phyloP scores from a whole-genome alignment of 2,888 invertebrate genomes.

The Zygaena filipendulae region DNA sequence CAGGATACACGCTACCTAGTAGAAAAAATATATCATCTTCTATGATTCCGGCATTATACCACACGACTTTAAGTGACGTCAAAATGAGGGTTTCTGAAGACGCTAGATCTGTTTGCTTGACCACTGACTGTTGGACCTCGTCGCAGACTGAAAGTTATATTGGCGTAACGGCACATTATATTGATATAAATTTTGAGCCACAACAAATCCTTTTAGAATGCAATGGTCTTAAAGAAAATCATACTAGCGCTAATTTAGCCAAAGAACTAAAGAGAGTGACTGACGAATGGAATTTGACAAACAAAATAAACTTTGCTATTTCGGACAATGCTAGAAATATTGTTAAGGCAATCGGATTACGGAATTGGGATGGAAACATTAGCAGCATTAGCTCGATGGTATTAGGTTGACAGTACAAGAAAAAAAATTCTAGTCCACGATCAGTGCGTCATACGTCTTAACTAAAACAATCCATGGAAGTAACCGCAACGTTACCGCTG shows the following conservation, averaged over 20 bases:
- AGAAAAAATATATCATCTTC: slow-evolving; percentile 13
- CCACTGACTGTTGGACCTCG: slow-evolving; percentile 4
- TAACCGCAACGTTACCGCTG: too few species aligned
- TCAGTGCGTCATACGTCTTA: too few species aligned
- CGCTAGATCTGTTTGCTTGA: slow-evolving; percentile 1
- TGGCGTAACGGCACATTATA: slow-evolving; percentile 2
- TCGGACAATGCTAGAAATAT: too few species aligned
- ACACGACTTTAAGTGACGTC: not conserved
- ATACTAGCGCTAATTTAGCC: slow-evolving; percentile 20
- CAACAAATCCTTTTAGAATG: slow-evolving; percentile 12
- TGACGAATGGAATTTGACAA: slow-evolving; percentile 6
- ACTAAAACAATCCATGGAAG: too few species aligned
- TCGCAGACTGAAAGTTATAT: slow-evolving; percentile 1
- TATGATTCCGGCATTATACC: slow-evolving; percentile 4
- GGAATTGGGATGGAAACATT: too few species aligned
- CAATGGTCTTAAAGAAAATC: slow-evolving; percentile 8
- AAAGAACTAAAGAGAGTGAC: slow-evolving; percentile 6
- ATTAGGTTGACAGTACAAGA: too few species aligned
- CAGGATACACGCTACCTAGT: slow-evolving; percentile 15
- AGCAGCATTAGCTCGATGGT: too few species aligned
- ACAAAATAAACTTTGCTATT: too few species aligned
- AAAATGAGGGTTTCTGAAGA: not conserved
- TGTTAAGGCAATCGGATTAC: too few species aligned
- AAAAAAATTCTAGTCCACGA: too few species aligned
- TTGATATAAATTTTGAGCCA: slow-evolving; percentile 10